Evolutionary conservation across 2,113 vertebrate genomes (phyloP), one percentile per base, ranked within the genome.

Genomic region (Scomber scombrus): DNA sequence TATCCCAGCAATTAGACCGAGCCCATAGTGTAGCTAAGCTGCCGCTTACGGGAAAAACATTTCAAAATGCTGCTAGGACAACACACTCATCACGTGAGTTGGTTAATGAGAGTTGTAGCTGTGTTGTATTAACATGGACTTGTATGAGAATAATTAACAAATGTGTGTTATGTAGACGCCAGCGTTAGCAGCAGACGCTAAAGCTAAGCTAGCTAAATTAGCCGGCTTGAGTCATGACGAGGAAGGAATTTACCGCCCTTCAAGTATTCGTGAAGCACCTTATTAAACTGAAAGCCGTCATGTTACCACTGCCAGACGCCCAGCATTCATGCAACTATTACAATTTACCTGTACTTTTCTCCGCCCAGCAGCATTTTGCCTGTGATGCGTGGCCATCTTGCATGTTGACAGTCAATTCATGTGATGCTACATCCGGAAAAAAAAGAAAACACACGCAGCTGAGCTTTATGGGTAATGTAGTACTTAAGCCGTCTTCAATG

Each of bases 311-410:
- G 26, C 8, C 71, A 78, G 21, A 71, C 18, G 71, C 16, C 5
- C 14, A 23, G 19, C n/a, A 57, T 4, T 0, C 21, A 23, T 43
- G n/a, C 21, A 82, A 66, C 61, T 66, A 40, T 23, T 60, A 15
- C 23, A 60, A 85, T 81, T 85, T 92, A 97, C 97, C 96, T 97
- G 98, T 49, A 99, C 98, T 97, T 99, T 99, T 92, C 98, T 96
- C 93, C 98, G 97, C 94, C 97, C 98, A 85, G 97, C 97, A 91
- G 97, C 96, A 94, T 99, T 99, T 95, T 98, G 97, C 94, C 98
- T 96, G 95, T 99, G 97, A 97, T 98, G 98, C 50, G 97, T 96
- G 95, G 98, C 97, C 98, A 99, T 99, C 96, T 99, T 99, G 95
- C 97, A 98, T 99, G 98, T 99, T 99, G 97, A 98, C 97, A 97